A percentile compares a stretch with the other conserved stretches of the same genome.
These are phyloP conservation scores for Nycticorax nycticorax DNA, from an alignment of 2,113 vertebrate species.

Conservation along the genomic window DNA sequence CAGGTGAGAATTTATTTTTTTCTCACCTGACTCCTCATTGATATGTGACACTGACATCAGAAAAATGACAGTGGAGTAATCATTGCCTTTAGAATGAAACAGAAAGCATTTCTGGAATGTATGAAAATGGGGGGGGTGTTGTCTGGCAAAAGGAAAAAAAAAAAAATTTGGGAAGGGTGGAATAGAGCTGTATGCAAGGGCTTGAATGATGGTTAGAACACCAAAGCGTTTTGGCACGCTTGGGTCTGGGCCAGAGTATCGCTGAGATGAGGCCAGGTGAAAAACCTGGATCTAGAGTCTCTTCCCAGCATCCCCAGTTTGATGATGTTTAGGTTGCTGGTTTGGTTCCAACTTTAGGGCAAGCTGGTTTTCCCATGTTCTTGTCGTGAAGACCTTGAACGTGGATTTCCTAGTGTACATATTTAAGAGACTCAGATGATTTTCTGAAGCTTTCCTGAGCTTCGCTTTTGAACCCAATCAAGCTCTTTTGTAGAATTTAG, in stretches of 20 bases:
- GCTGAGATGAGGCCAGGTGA: background rate
- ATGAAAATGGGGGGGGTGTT: background rate
- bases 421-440: background rate
- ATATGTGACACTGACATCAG: background rate
- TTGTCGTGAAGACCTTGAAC: background rate
- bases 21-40: background rate
- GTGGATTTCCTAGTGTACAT: background rate
- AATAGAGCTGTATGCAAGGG: background rate
- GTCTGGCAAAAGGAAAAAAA: background rate
- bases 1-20: background rate
- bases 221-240: background rate
- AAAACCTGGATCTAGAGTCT: background rate
- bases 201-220: background rate
- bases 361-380: background rate
- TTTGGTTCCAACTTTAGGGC: background rate
- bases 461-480: conserved; percentile 8
- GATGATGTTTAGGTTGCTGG: background rate
- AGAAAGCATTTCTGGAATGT: background rate
- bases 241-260: background rate
- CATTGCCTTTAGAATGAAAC: background rate
- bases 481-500: background rate
- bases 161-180: conserved; percentile 7
- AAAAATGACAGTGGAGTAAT: background rate
- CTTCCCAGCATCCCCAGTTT: background rate
- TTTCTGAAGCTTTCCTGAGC: background rate